Conservation (phyloP, 2,888 invertebrate species). For the Dioctria rufipes region DNA sequence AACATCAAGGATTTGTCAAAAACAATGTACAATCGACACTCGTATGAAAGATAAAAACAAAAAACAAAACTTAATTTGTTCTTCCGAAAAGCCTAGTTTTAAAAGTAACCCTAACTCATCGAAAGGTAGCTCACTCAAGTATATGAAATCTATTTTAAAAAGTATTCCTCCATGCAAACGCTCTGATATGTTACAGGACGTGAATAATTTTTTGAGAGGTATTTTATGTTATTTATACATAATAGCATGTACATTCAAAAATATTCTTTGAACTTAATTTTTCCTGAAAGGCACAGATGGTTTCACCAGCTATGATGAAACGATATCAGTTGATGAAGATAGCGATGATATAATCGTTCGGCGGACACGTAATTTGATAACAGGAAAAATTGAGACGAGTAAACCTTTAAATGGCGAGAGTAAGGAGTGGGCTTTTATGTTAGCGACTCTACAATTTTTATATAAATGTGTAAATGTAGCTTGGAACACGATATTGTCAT, state of each 20-base stretch:
- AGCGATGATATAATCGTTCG: slow-evolving; percentile 54
- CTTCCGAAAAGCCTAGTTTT: neutral
- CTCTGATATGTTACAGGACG: slow-evolving; percentile 24
- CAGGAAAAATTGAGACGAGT: neutral
- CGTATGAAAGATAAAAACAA: too few relatives aligned
- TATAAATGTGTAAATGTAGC: slow-evolving; percentile 9
- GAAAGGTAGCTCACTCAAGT: neutral
- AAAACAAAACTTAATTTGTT: neutral
- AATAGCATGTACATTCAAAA: too few relatives aligned
- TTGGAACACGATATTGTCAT: neutral
- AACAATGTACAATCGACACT: too few relatives aligned
- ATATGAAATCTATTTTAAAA: slow-evolving; percentile 31
- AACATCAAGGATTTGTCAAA: too few relatives aligned
- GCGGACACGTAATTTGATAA: slow-evolving; percentile 13
- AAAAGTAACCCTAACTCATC: neutral
- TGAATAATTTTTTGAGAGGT: slow-evolving; percentile 45
- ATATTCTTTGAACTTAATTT: too few relatives aligned
- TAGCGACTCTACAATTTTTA: neutral
- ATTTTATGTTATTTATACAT: neutral
- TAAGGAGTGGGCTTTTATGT: slow-evolving; percentile 1
- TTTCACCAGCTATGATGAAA: slow-evolving; percentile 27
- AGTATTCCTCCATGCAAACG: slow-evolving; percentile 34
- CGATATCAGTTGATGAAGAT: slow-evolving; percentile 54
- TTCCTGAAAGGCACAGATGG: neutral
- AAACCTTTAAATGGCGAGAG: neutral